Base-by-base conservation (phyloP, 2,888 invertebrate species). In the Congeria kusceri region DNA sequence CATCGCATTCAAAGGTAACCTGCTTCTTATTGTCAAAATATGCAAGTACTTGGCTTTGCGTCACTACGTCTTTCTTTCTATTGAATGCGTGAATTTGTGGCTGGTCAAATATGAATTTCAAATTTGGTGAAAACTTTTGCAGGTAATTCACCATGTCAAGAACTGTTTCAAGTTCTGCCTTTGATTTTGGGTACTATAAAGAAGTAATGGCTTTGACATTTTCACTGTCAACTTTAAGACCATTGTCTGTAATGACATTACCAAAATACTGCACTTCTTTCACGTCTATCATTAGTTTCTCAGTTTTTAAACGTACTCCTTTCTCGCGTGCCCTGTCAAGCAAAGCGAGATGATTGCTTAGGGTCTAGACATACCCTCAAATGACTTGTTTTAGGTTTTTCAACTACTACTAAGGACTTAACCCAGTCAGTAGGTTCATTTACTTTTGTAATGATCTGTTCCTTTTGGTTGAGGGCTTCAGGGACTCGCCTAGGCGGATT, bases 1-100 rank as follows among this genome's bases (percentile, higher is more conserved):
- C 28, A 25, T 58, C 67, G 23, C 44, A 67, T 27, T 62, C 44
- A 7, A 80, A 79, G 11, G 83, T 79, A 32, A 87, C 87, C 1
- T 81, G 80, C 23, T 67, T 67, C 18, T 67, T 67, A 27, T 20
- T 25, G 27, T 59, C 58, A 67, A 67, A 58, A 13, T 59, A 67
- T 15, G 58, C 58, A n/a, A 46, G 28, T 20, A 58, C 58, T 2
- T 44, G 58, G 44, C 58, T 28, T 44, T 66, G 15, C 32, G 57
- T 56, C 29, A 66, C 29, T n/a, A 57, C 46, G 25, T 18, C 46
- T 15, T 56, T 56, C 27, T 28, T 27, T 44, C 39, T 67, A 23
- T 58, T 29, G 18, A 39, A 58, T 44, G 25, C 53, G 25, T 32
- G 9, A 23, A 44, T 32, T 39, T 58, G 67, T 57, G 67, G 58